Conservation (phyloP, 2,888 invertebrate genomes). For the Thelaira solivaga region DNA sequence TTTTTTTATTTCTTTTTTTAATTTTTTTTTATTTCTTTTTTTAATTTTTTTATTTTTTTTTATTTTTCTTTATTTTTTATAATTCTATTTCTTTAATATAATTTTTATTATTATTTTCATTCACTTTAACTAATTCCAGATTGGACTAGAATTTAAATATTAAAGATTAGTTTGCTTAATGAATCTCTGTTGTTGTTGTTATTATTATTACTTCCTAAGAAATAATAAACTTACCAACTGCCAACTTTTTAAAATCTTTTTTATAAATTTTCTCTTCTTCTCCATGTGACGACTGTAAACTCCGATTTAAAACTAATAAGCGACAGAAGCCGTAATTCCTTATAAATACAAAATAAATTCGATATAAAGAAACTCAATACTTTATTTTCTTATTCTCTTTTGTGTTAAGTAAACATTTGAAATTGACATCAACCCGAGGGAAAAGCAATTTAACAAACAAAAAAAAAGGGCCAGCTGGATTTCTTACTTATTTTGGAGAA, state of each 20-base stretch:
- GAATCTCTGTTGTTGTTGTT: not conserved
- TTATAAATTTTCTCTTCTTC: not conserved
- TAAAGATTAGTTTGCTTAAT: too few relatives aligned
- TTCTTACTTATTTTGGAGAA: slow-evolving; percentile 35
- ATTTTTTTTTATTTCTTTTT: too few relatives aligned
- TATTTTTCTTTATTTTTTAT: too few relatives aligned
- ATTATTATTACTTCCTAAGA: too few relatives aligned
- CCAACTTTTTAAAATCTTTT: slow-evolving; percentile 18
- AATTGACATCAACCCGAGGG: slow-evolving; percentile 15
- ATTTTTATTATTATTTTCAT: too few relatives aligned
- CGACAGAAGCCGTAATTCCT: slow-evolving; percentile 22
- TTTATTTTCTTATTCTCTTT: not conserved
- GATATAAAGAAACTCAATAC: slow-evolving; percentile 43
- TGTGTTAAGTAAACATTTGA: slow-evolving; percentile 24
- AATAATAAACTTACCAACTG: slow-evolving; percentile 11
- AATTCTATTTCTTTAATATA: too few relatives aligned
- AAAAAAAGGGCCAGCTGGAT: slow-evolving; percentile 42
- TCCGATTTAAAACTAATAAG: slow-evolving; percentile 43
- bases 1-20: too few relatives aligned
- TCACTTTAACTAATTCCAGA: too few relatives aligned
- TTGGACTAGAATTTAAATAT: too few relatives aligned
- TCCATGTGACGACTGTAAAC: slow-evolving; percentile 24
- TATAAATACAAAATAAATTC: slow-evolving; percentile 33
- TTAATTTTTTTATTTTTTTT: too few relatives aligned
- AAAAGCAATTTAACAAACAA: slow-evolving; percentile 43